Base-by-base conservation (phyloP, 2,888 invertebrate species). In the Mesorhabditis belari region DNA sequence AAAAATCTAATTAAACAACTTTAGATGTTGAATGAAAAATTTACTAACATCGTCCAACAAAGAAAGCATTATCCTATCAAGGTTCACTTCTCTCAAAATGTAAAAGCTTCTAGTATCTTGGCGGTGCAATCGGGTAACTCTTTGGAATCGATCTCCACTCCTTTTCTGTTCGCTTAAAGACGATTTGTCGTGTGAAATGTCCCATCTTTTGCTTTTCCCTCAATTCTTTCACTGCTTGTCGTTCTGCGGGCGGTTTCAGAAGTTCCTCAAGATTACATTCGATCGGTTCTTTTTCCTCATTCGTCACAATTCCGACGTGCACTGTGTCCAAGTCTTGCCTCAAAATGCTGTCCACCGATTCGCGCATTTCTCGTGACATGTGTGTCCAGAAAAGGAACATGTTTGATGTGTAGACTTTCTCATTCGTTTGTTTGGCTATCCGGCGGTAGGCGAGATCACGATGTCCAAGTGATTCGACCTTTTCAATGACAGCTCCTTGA, bases 81-180 rank as follows among this genome's bases (percentile, higher is more conserved):
- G n/a, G n/a, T n/a, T n/a, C n/a, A n/a, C n/a, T n/a, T n/a, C n/a
- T n/a, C n/a, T n/a, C n/a, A n/a, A n/a, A n/a, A n/a, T n/a, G n/a
- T n/a, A n/a, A 50, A 6, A 50, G 12, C 21, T 9, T 21, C 51
- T 50, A 61, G 9, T 54, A 52, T 19, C 76, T 61, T 24, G 74
- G 75, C 21, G 75, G 76, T 2, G 78, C 70, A 56, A 79, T 75
- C 2, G 75, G 71, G 61, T 77, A 79, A 49, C 74, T 71, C 61
- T 79, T 79, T n/a, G 79, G 79, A 21, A 77, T 66, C 54, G 71
- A 68, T 60, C 72, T 76, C 71, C 72, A 77, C 58, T 79, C 79
- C 58, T 73, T 72, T 54, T 79, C 77, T 4, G 73, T 75, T 29
- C 77, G 61, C 60, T 79, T 79, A 66, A 69, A 79, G 58, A 77